phyloP scores from a whole-genome alignment of 2,888 invertebrate species.

The Exocentrus adspersus region DNA sequence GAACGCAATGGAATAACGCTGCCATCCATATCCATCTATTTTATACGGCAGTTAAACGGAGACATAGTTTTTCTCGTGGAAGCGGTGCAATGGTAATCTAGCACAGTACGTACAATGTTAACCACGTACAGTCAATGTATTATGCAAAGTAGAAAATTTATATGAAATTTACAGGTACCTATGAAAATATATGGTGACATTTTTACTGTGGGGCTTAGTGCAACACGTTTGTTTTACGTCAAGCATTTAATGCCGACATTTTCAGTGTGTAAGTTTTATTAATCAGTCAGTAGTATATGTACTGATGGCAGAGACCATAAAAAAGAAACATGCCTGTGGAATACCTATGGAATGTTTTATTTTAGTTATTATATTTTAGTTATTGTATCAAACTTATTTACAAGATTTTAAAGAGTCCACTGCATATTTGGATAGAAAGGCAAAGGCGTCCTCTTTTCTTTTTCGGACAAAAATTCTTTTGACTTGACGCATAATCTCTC shows the following conservation, averaged over 20 bases:
- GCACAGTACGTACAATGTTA: background rate
- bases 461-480: no score
- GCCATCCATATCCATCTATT: background rate
- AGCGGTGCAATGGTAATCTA: background rate
- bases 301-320: background rate
- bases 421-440: no score
- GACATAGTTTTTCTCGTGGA: background rate
- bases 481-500: no score
- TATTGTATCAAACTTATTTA: no score
- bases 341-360: no score
- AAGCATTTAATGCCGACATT: background rate
- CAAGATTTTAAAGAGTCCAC: no score
- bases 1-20: background rate
- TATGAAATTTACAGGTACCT: conserved; percentile 16
- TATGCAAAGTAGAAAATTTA: conserved; percentile 21
- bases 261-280: conserved; percentile 1
- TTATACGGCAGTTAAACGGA: background rate
- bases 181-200: conserved; percentile 14
- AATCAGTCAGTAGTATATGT: background rate
- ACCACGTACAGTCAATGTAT: conserved; percentile 15
- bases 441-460: no score
- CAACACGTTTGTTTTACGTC: conserved; percentile 5
- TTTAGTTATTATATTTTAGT: no score
- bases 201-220: conserved; percentile 13
- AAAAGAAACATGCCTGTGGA: background rate